Evolutionary conservation across 2,113 vertebrate genomes (phyloP).

Genomic region (Xyrauchen texanus): DNA sequence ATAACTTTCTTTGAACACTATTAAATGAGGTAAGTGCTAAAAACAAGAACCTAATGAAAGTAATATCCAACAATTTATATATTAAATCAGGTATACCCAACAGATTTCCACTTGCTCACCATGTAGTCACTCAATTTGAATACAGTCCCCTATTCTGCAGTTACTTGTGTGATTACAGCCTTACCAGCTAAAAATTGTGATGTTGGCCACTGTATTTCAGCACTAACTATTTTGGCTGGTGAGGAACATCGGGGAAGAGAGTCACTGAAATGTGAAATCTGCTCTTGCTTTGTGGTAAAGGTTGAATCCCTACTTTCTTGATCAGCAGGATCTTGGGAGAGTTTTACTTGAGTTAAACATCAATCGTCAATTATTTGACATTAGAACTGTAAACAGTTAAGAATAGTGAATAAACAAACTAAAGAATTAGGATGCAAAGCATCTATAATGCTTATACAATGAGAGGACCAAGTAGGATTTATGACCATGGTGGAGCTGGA

Average conservation of each 20-base stretch:
- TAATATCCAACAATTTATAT: conserved; percentile 9
- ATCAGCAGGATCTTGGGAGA: not conserved
- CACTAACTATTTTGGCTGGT: not conserved
- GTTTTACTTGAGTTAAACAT: too few relatives aligned
- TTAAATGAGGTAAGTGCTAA: conserved; percentile 17
- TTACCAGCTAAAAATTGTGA: conserved; percentile 1
- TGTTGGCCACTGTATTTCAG: not conserved
- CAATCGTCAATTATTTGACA: too few relatives aligned
- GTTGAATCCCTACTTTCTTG: not conserved
- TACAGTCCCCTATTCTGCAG: not conserved
- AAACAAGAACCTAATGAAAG: not conserved
- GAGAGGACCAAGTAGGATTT: too few relatives aligned
- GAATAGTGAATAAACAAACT: too few relatives aligned
- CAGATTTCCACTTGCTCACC: not conserved
- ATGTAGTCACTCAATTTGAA: not conserved
- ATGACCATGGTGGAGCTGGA: too few relatives aligned
- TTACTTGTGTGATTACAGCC: conserved; percentile 20
- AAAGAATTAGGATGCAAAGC: too few relatives aligned
- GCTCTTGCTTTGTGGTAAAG: not conserved
- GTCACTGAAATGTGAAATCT: not conserved
- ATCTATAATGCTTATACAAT: too few relatives aligned
- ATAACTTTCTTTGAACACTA: conserved; percentile 13
- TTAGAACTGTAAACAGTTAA: too few relatives aligned
- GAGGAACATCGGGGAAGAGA: not conserved
- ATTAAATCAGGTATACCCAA: conserved; percentile 9